Evolutionary conservation across 2,113 vertebrate genomes (phyloP), one percentile per base, ranked within the genome.

Genomic region (Dryoscopus gambensis): DNA sequence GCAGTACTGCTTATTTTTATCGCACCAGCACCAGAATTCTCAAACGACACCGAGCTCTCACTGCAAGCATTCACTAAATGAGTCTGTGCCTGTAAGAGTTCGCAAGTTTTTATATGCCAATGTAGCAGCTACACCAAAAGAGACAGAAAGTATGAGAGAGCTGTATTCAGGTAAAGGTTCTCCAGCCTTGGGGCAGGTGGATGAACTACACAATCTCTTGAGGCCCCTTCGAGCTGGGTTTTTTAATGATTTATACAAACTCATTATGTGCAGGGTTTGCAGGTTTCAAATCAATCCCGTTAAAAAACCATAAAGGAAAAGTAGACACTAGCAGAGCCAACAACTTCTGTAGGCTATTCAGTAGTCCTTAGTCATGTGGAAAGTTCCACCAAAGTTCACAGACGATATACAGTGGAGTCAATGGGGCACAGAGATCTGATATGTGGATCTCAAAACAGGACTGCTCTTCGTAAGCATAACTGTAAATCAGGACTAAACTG

Each of bases 381-480:
- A 96, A 96, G 93, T 75, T 75, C 92, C 88, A 96, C 82, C 96
- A 73, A 95, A 96, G 95, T 96, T 96, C 96, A 93, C 93, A 96
- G 96, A 94, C 96, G 49, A 92, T 69, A 87, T 64, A 95, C 93
- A 97, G 92, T 90, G 73, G 96, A 96, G 90, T 95, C 95, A 96
- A 90, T 96, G 96, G 92, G 92, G 92, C 95, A 97, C 95, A 94
- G 94, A 96, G 95, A 96, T 95, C 95, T 76, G 95, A 95, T 95
- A 46, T 25, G 93, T 81, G 93, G 71, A 87, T 95, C 95, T 97
- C 95, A 93, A 97, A 96, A 91, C 94, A 95, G 94, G 96, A 95
- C 83, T 71, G 86, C 89, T 92, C 93, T 95, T 84, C 23, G 73
- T 94, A 95, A 96, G 95, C 96, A 97, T 27, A 95, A 93, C 93